Percentiles rank a stretch among this genome's conserved stretches.
These are phyloP conservation scores for Mohoua ochrocephala DNA, from an alignment of 2,113 vertebrate species.

Conservation along the genomic window DNA sequence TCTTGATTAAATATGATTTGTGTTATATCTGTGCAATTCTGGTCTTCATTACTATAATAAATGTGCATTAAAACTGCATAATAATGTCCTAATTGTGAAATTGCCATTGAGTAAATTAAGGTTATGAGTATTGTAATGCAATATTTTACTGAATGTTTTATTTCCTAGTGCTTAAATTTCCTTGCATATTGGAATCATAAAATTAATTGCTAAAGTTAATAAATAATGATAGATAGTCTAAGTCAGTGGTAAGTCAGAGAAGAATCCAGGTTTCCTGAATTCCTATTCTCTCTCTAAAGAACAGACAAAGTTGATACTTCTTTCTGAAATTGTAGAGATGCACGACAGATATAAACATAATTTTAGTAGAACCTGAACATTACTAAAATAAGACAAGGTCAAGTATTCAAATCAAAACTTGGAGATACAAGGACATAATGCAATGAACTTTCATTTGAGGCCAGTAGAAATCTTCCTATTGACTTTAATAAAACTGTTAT, in stretches of 20 bases:
- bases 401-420: not conserved
- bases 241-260: not conserved
- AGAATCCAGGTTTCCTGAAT: not conserved
- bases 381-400: not conserved
- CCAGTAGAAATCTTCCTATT: not conserved
- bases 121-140: not conserved
- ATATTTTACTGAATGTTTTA: not conserved
- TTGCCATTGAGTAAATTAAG: constrained; percentile 10
- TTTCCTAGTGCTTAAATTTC: not conserved
- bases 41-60: constrained; percentile 19
- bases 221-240: not conserved
- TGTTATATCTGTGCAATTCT: constrained; percentile 11
- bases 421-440: not conserved
- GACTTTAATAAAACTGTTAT: not conserved
- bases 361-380: not conserved
- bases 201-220: not conserved
- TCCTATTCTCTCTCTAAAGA: not conserved
- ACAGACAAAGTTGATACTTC: not conserved
- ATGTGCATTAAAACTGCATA: constrained; percentile 10
- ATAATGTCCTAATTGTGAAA: constrained; percentile 26
- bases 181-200: not conserved
- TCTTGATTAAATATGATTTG: constrained; percentile 33
- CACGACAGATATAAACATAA: not conserved
- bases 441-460: not conserved
- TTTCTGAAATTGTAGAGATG: not conserved